Conservation (phyloP, 2,797 vertebrate species). For the Tenualosa thibaudeaui region DNA sequence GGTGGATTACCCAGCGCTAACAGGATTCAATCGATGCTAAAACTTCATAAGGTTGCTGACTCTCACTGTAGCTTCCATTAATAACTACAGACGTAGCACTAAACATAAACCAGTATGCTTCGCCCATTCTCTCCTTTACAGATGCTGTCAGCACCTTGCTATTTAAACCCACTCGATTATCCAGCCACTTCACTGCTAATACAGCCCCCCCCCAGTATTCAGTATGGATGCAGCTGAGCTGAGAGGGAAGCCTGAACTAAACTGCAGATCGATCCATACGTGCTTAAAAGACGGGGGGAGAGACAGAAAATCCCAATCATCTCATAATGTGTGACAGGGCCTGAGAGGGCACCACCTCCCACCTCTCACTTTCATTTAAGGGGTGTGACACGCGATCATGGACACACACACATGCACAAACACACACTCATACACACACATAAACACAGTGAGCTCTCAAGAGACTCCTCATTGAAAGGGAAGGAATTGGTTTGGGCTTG, state of each 20-base stretch:
- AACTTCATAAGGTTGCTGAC: conserved; percentile 20
- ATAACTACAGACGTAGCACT: conserved; percentile 22
- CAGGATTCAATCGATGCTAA: conserved; percentile 11
- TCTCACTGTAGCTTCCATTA: conserved; percentile 11
- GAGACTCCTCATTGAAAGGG: conserved; percentile 38
- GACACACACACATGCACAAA: neutral
- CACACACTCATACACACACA: neutral
- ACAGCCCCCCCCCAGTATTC: conserved; percentile 32
- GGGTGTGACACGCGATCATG: conserved; percentile 55
- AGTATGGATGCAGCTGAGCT: conserved; percentile 38
- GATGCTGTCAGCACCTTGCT: conserved; percentile 17
- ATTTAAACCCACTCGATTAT: neutral
- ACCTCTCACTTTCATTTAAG: conserved; percentile 56
- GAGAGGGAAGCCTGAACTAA: conserved; percentile 49
- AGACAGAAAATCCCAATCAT: conserved; percentile 40
- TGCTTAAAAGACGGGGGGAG: conserved; percentile 48
- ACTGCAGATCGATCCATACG: conserved; percentile 61
- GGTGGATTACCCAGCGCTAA: neutral
- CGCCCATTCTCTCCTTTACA: neutral
- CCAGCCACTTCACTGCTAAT: conserved; percentile 5
- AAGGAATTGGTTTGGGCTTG: conserved; percentile 54
- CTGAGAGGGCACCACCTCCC: conserved; percentile 48
- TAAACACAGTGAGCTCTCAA: conserved; percentile 20
- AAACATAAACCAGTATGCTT: conserved; percentile 12
- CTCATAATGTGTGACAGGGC: conserved; percentile 66